These are phyloP conservation scores for Heliconius cydno DNA, from an alignment of 2,888 invertebrate genomes.

Conservation along the genomic window DNA sequence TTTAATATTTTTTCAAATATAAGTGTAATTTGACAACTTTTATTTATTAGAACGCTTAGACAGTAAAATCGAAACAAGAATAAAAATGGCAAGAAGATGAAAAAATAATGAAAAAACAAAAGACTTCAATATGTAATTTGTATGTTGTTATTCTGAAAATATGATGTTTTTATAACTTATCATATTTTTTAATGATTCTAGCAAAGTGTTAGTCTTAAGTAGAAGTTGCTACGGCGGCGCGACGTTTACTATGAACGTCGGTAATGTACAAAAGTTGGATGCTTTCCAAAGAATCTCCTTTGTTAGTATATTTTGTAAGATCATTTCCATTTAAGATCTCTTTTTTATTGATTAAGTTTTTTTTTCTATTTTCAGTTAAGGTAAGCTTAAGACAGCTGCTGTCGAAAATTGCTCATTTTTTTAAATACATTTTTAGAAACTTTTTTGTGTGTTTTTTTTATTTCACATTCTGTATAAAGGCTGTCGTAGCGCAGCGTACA, in stretches of 20 bases:
- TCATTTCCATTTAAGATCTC: slow-evolving; percentile 77
- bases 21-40: too few relatives aligned
- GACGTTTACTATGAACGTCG: slow-evolving; percentile 1
- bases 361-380: slow-evolving; percentile 44
- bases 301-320: slow-evolving; percentile 58
- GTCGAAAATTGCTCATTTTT: slow-evolving; percentile 58
- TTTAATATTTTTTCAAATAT: background rate
- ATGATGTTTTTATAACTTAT: background rate
- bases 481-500: too few relatives aligned
- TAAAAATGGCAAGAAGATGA: background rate
- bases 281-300: slow-evolving; percentile 82
- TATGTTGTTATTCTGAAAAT: background rate
- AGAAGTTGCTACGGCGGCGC: background rate
- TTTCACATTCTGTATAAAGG: too few relatives aligned
- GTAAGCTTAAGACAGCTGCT: slow-evolving; percentile 63
- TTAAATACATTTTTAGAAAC: slow-evolving; percentile 49
- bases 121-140: background rate
- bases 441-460: slow-evolving; percentile 28
- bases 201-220: background rate
- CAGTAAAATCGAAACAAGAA: too few relatives aligned
- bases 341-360: slow-evolving; percentile 59
- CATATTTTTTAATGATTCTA: background rate
- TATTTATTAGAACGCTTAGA: too few relatives aligned
- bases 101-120: background rate
- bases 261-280: slow-evolving; percentile 69